Conservation (phyloP, 2,888 invertebrate species). For the Athripsodes cinereus region DNA sequence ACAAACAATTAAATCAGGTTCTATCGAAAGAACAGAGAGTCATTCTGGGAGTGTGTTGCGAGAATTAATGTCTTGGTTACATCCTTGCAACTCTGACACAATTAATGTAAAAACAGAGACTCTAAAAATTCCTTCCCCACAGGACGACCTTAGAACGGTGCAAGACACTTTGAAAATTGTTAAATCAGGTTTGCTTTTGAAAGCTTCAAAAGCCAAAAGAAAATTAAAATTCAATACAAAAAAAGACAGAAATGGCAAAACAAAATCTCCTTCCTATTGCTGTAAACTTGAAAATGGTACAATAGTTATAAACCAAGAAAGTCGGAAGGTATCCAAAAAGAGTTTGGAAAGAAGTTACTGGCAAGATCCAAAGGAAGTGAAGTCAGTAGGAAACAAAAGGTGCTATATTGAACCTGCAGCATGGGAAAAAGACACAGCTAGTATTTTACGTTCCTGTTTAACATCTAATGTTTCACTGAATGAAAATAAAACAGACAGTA, state of each 20-base stretch:
- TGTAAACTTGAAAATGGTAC: constrained; percentile 20
- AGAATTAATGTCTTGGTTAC: constrained; percentile 61
- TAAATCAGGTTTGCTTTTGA: constrained; percentile 41
- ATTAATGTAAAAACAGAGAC: constrained; percentile 30
- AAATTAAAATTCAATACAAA: constrained; percentile 45
- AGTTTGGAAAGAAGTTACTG: constrained; percentile 21
- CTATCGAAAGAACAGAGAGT: constrained; percentile 38
- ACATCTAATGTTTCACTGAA: constrained; percentile 16
- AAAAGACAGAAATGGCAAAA: constrained; percentile 35
- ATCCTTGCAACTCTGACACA: constrained; percentile 39
- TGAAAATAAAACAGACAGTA: constrained; percentile 17
- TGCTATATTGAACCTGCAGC: constrained; percentile 48
- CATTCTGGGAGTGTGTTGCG: constrained; percentile 54
- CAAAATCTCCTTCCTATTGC: constrained; percentile 19
- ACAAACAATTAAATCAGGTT: constrained; percentile 32
- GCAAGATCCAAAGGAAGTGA: constrained; percentile 23
- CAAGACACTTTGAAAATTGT: constrained; percentile 46
- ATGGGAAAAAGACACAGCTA: constrained; percentile 54
- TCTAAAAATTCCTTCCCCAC: constrained; percentile 11
- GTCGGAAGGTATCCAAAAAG: constrained; percentile 7
- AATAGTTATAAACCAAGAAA: constrained; percentile 2
- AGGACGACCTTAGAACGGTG: constrained; percentile 38
- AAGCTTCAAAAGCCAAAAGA: constrained; percentile 43
- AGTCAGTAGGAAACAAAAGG: constrained; percentile 49
- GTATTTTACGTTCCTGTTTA: constrained; percentile 36